These are phyloP conservation scores for Brachionichthys hirsutus DNA, from an alignment of 2,113 vertebrate species.

Conservation along the genomic window DNA sequence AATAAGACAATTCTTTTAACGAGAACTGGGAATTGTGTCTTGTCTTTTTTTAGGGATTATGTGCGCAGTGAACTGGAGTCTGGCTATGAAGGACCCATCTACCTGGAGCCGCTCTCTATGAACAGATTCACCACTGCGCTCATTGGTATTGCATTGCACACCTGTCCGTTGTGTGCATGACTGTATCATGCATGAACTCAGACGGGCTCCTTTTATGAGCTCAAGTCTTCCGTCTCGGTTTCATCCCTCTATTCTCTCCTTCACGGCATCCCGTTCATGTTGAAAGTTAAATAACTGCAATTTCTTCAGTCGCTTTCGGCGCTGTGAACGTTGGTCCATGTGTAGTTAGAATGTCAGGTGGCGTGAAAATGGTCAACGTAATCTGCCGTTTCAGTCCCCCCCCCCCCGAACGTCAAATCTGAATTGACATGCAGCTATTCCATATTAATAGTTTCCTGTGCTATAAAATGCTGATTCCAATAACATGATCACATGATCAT, in stretches of 20 bases:
- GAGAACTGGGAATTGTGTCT: slow-evolving; percentile 14
- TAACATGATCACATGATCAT: no score
- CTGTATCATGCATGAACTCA: not conserved
- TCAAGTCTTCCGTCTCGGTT: no score
- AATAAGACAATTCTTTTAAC: slow-evolving; percentile 2
- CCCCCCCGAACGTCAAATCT: no score
- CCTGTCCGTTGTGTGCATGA: not conserved
- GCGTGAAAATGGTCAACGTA: no score
- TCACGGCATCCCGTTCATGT: not conserved
- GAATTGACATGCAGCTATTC: no score
- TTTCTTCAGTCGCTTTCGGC: not conserved
- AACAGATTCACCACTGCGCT: slow-evolving; percentile 96
- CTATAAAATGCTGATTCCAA: no score
- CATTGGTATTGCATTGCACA: slow-evolving; percentile 82
- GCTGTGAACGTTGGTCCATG: no score
- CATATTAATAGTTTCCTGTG: no score
- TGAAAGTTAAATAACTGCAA: not conserved
- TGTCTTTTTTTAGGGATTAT: slow-evolving; percentile 85
- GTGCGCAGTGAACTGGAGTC: slow-evolving; percentile 95
- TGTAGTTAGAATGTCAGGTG: no score
- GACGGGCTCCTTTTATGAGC: not conserved
- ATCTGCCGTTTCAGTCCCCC: no score
- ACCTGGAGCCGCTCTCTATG: slow-evolving; percentile 94
- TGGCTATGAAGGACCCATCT: slow-evolving; percentile 93
- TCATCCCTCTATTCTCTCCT: no score